Base-by-base conservation (phyloP, 2,797 vertebrate genomes). In the Pogonophryne albipinna region DNA sequence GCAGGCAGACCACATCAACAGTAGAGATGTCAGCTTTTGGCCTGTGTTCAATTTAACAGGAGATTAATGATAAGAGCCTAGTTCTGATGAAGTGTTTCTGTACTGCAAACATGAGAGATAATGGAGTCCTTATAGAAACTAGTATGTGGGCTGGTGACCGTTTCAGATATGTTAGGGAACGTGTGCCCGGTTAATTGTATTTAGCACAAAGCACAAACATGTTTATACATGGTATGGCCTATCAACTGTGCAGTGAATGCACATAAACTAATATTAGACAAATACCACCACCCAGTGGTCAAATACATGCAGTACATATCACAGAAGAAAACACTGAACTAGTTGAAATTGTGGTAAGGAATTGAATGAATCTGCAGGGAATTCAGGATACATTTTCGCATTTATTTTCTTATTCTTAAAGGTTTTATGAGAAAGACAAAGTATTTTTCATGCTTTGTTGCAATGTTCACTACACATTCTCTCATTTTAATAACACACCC, bases 221-320 rank as follows among this genome's bases (percentile, higher is more conserved):
- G 6, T 38, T 38, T 6, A 4, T 34, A 4, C 2, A 53, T 31
- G 31, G 16, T 67, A 34, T n/a, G 0, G 66, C n/a, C 23, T 1
- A 10, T 13, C 4, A 34, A 56, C 27, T 23, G 1, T 47, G 10
- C 27, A 20, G 17, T 7, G 4, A 1, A 15, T 11, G 1, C 1
- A 3, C 0, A 4, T 1, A n/a, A 59, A 3, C 4, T 53, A 2
- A 71, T 70, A 59, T 41, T 2, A 69, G 56, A 49, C 12, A 41
- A 85, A 89, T 85, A 74, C 66, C 67, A 6, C 86, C 92, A 71
- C 59, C 92, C 83, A 52, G 83, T 90, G 93, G 86, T 15, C 4
- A 49, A 57, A 62, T 1, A 16, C 1, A 7, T 2, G 1, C 9
- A 75, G 2, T 74, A 42, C 74, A 74, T 1, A 13, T 41, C 2